These are phyloP conservation scores for Cyphomyrus plagiostoma DNA, from an alignment of 2,113 vertebrate genomes.

Conservation along the genomic window DNA sequence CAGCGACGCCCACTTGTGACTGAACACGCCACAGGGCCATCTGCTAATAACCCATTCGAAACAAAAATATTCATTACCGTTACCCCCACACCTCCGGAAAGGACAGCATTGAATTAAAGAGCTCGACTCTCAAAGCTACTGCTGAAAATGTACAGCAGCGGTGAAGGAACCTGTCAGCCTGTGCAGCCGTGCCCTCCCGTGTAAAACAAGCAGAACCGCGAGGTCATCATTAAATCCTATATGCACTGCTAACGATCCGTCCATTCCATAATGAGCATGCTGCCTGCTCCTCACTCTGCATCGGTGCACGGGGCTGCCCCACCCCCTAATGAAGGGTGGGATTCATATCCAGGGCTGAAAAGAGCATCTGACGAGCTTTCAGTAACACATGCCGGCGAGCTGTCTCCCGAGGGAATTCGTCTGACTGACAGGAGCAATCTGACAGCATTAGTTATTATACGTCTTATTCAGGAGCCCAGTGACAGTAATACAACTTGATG, in stretches of 20 bases:
- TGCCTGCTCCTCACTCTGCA: background rate
- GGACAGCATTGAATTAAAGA: background rate
- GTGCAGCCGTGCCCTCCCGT: background rate
- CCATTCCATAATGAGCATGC: background rate
- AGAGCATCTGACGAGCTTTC: background rate
- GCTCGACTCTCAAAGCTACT: background rate
- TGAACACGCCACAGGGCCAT: background rate
- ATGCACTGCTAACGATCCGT: background rate
- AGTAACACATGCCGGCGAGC: background rate
- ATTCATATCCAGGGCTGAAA: slow-evolving; percentile 1
- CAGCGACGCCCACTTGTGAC: background rate
- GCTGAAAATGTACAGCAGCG: background rate
- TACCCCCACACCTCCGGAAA: background rate
- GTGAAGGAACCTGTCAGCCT: background rate
- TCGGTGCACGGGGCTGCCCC: background rate
- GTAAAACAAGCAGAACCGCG: background rate
- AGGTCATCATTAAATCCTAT: background rate
- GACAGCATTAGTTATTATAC: background rate
- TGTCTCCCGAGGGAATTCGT: background rate
- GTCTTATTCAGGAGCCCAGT: background rate
- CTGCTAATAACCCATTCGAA: background rate
- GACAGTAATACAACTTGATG: background rate
- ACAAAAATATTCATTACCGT: background rate
- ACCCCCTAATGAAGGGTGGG: background rate
- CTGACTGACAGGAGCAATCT: slow-evolving; percentile 6